Percentiles rank a stretch among this genome's conserved stretches.
Conservation (phyloP, 1,140 invertebrate genomes). For the Mamestra configurata region DNA sequence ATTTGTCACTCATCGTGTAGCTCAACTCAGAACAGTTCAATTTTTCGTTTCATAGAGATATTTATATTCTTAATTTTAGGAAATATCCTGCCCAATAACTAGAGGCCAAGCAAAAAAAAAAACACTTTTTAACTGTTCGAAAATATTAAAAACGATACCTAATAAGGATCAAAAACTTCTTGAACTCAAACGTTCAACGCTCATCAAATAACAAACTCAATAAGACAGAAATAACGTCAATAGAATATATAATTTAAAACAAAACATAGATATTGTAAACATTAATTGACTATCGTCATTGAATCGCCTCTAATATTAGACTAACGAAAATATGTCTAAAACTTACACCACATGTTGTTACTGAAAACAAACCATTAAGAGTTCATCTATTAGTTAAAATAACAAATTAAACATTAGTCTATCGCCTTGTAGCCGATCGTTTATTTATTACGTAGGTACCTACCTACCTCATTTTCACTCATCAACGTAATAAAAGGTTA, state of each 20-base stretch:
- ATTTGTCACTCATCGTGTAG: too few relatives aligned
- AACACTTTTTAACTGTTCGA: too few relatives aligned
- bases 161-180: too few relatives aligned
- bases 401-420: constrained; percentile 16
- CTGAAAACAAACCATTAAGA: constrained; percentile 23
- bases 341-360: neutral
- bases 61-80: too few relatives aligned
- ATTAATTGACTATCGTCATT: constrained; percentile 1
- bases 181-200: too few relatives aligned
- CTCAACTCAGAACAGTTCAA: too few relatives aligned
- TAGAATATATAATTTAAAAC: neutral
- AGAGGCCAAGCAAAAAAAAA: too few relatives aligned
- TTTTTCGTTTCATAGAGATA: too few relatives aligned
- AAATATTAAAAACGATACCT: too few relatives aligned
- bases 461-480: neutral
- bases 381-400: constrained; percentile 5
- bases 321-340: neutral
- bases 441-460: too few relatives aligned
- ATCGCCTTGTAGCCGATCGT: neutral
- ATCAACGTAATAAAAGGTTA: too few relatives aligned
- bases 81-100: too few relatives aligned
- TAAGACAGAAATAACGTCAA: neutral
- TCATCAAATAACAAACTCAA: neutral
- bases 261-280: constrained; percentile 8
- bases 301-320: neutral